phyloP scores from a whole-genome alignment of 2,113 vertebrate species.

The Mesitornis unicolor region DNA sequence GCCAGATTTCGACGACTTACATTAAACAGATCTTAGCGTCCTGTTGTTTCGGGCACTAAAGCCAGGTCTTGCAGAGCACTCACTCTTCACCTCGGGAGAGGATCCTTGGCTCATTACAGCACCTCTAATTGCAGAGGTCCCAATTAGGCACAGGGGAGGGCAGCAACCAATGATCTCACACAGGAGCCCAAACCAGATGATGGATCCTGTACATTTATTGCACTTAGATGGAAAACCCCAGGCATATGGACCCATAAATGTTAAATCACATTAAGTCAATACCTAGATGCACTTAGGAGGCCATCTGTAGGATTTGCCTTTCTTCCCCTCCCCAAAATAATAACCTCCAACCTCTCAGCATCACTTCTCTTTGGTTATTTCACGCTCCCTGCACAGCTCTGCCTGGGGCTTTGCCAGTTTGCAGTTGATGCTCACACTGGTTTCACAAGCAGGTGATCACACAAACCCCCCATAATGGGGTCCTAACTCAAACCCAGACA shows the following conservation, averaged over 20 bases:
- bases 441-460: background rate
- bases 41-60: background rate
- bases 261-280: background rate
- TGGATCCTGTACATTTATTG: background rate
- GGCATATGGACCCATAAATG: background rate
- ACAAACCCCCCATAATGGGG: background rate
- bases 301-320: background rate
- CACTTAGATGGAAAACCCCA: background rate
- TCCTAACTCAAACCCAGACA: accelerated
- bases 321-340: background rate
- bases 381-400: accelerated
- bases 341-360: background rate
- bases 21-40: background rate
- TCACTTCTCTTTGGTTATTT: accelerated
- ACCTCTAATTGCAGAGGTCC: background rate
- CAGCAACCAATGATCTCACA: background rate
- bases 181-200: background rate
- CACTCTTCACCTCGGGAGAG: background rate
- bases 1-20: background rate
- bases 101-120: background rate
- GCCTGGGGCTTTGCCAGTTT: background rate
- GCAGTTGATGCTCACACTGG: background rate
- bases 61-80: background rate
- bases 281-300: background rate
- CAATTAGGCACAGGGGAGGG: background rate